phyloP scores from a whole-genome alignment of 1,140 invertebrate genomes.

The Phymorhynchus buccinoides region DNA sequence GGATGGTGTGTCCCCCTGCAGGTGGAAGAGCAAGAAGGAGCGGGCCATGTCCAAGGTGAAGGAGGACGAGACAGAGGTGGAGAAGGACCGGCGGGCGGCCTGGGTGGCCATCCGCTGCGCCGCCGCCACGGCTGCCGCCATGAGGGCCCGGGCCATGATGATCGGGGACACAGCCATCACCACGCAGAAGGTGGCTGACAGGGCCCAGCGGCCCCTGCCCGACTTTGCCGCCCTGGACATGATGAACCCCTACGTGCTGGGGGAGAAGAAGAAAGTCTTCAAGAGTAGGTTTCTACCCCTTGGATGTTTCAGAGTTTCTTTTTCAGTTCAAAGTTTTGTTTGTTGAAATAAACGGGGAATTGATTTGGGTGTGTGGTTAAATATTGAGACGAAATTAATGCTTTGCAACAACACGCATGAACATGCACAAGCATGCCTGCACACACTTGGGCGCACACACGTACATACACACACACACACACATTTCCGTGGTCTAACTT shows the following conservation, averaged over 20 bases:
- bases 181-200: slow-evolving; percentile 53
- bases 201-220: slow-evolving; percentile 53
- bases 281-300: slow-evolving; percentile 62
- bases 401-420: too few relatives aligned
- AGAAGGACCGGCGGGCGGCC: slow-evolving; percentile 65
- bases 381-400: too few relatives aligned
- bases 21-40: slow-evolving; percentile 56
- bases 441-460: too few relatives aligned
- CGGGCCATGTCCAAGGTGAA: slow-evolving; percentile 40
- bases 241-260: slow-evolving; percentile 67
- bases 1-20: background rate
- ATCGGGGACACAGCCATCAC: slow-evolving; percentile 63
- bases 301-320: too few relatives aligned
- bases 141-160: slow-evolving; percentile 57
- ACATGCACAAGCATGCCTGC: too few relatives aligned
- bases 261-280: slow-evolving; percentile 69
- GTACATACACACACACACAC: too few relatives aligned
- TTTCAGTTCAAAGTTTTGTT: too few relatives aligned
- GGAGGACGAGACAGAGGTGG: slow-evolving; percentile 57
- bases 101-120: slow-evolving; percentile 69
- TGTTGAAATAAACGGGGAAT: too few relatives aligned
- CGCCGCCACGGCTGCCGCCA: slow-evolving; percentile 59
- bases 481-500: too few relatives aligned
- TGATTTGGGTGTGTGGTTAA: too few relatives aligned
- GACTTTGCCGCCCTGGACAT: slow-evolving; percentile 70